Percentiles rank a stretch among this genome's conserved stretches.
These are phyloP conservation scores for Lordiphosa mommai DNA, from an alignment of 1,140 invertebrate species.

Conservation along the genomic window DNA sequence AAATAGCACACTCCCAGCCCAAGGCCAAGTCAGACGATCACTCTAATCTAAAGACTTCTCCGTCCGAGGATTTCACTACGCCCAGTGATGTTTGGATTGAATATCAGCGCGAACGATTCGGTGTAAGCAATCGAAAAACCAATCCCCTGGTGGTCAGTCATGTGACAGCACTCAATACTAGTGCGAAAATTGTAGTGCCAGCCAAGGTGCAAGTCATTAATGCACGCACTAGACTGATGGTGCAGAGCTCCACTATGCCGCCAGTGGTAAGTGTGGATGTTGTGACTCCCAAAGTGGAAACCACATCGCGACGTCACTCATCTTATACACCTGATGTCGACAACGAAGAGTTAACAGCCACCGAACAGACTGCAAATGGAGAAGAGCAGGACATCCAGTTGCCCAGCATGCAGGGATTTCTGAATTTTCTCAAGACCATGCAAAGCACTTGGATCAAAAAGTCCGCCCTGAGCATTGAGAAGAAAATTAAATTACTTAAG, in stretches of 20 bases:
- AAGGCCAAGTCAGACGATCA: conserved; percentile 4
- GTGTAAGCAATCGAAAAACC: conserved; percentile 19
- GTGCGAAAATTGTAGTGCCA: conserved; percentile 29
- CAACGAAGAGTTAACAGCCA: conserved; percentile 15
- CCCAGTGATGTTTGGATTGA: conserved; percentile 66
- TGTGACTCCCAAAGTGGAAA: conserved; percentile 53
- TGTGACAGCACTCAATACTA: conserved; percentile 17
- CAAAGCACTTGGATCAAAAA: conserved; percentile 81
- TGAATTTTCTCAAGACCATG: conserved; percentile 81
- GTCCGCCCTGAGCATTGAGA: conserved; percentile 80
- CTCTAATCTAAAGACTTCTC: no score
- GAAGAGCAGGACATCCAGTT: conserved; percentile 26
- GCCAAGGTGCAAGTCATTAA: conserved; percentile 1
- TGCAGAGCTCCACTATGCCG: conserved; percentile 16
- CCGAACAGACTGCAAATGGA: not conserved
- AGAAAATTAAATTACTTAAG: conserved; percentile 82
- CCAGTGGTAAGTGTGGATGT: conserved; percentile 13
- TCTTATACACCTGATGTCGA: conserved; percentile 19
- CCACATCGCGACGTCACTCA: conserved; percentile 48
- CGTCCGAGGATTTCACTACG: conserved; percentile 38
- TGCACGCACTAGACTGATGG: not conserved
- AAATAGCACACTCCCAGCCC: conserved; percentile 22
- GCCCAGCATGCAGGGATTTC: conserved; percentile 68
- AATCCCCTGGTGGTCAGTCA: conserved; percentile 27
- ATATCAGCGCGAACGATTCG: conserved; percentile 66